These are phyloP conservation scores for Pygoscelis adeliae DNA, from an alignment of 2,113 vertebrate species.

Conservation along the genomic window DNA sequence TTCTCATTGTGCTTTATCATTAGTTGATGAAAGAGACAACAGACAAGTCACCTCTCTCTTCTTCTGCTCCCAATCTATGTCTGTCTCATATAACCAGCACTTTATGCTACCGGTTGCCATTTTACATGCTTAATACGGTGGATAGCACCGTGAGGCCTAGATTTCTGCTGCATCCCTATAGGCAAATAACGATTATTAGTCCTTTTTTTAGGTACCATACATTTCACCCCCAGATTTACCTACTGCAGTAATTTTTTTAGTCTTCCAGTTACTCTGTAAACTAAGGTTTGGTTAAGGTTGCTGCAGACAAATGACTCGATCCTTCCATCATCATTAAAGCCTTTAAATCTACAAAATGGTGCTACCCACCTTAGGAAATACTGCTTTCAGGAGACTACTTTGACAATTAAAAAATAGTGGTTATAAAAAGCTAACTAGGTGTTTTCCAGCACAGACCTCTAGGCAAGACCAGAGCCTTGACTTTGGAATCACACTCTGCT, in stretches of 20 bases:
- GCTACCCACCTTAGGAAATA: background rate
- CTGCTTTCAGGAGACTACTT: background rate
- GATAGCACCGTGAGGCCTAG: background rate
- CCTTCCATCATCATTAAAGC: background rate
- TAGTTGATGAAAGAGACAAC: background rate
- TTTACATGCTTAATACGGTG: background rate
- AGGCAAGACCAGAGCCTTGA: background rate
- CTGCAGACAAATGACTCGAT: background rate
- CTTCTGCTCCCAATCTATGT: background rate
- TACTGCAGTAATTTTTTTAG: background rate
- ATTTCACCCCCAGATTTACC: background rate
- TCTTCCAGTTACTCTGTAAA: background rate
- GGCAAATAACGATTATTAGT: background rate
- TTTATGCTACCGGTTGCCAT: background rate
- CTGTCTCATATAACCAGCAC: background rate
- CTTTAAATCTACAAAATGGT: background rate
- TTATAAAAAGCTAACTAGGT: background rate
- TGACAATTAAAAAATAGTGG: background rate
- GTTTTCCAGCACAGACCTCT: background rate
- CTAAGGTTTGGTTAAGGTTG: background rate
- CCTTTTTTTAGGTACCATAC: background rate
- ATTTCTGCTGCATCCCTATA: background rate
- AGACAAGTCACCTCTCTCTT: background rate
- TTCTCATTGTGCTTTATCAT: background rate
- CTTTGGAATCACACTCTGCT: fast-evolving